Percentiles rank a stretch among this genome's conserved stretches.
These are phyloP conservation scores for Halictus quadricinctus DNA, from an alignment of 2,888 invertebrate species.

Conservation along the genomic window DNA sequence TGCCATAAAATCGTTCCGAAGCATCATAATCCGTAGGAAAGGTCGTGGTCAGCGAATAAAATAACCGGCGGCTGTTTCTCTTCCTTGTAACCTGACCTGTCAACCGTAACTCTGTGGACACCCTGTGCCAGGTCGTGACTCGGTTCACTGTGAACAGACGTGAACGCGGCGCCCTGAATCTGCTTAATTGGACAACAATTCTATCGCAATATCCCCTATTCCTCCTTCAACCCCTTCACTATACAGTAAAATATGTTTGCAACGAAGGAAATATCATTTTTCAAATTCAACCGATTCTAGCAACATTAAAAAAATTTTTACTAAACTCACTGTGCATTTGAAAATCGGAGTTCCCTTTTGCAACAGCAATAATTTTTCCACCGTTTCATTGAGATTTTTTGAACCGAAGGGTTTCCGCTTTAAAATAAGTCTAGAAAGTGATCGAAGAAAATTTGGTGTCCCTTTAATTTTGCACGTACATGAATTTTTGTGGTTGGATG, in stretches of 20 bases:
- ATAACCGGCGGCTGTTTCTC: slow-evolving; percentile 45
- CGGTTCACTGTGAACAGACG: slow-evolving; percentile 18
- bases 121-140: slow-evolving; percentile 32
- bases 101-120: slow-evolving; percentile 46
- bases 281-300: too few relatives aligned
- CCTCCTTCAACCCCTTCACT: background rate
- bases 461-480: background rate
- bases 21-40: slow-evolving; percentile 44
- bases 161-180: background rate
- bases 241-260: too few relatives aligned
- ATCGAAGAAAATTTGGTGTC: background rate
- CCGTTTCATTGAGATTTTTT: too few relatives aligned
- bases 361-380: too few relatives aligned
- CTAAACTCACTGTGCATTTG: too few relatives aligned
- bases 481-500: background rate
- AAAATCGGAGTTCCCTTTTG: too few relatives aligned
- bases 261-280: too few relatives aligned
- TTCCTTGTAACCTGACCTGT: slow-evolving; percentile 50
- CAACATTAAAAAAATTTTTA: too few relatives aligned
- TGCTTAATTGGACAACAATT: slow-evolving; percentile 36
- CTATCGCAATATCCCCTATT: background rate
- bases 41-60: slow-evolving; percentile 58
- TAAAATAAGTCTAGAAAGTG: too few relatives aligned
- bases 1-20: slow-evolving; percentile 29
- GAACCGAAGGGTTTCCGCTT: too few relatives aligned